Percentiles rank a stretch among this genome's conserved stretches.
These are phyloP conservation scores for Omphaloscelis lunosa DNA, from an alignment of 2,888 invertebrate species.

Conservation along the genomic window DNA sequence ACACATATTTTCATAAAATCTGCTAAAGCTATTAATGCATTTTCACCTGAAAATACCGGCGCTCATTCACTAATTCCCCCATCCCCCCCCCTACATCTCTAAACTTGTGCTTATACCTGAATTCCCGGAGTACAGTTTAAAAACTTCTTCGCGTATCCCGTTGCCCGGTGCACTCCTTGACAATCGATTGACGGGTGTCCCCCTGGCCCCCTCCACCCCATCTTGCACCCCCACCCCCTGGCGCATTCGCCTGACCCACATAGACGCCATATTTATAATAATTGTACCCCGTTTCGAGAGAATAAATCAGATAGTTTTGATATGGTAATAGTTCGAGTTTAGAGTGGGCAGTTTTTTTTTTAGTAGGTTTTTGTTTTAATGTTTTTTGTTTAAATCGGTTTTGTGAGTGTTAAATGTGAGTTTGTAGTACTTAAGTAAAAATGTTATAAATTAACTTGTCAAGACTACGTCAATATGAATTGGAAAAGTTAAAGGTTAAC, in stretches of 20 bases:
- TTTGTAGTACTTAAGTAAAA: too few species aligned
- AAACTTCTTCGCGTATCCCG: constrained; percentile 76
- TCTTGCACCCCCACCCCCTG: constrained; percentile 68
- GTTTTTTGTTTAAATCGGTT: neutral
- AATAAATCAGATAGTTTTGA: constrained; percentile 69
- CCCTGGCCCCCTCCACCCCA: constrained; percentile 69
- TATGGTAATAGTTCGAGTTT: constrained; percentile 56
- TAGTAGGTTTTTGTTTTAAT: neutral
- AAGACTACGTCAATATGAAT: neutral
- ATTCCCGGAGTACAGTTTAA: constrained; percentile 68
- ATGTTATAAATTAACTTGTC: neutral
- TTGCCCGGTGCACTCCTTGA: constrained; percentile 85
- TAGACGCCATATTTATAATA: constrained; percentile 90
- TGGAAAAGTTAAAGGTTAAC: neutral
- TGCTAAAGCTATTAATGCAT: constrained; percentile 31
- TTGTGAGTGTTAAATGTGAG: neutral
- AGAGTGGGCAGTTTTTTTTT: constrained; percentile 10
- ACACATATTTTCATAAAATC: neutral
- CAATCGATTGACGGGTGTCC: constrained; percentile 91
- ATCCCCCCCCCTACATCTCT: constrained; percentile 11
- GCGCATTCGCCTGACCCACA: constrained; percentile 86
- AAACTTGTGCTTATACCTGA: constrained; percentile 62
- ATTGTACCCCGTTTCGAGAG: constrained; percentile 82
- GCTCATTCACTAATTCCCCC: constrained; percentile 39
- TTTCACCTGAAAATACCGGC: constrained; percentile 20